Evolutionary conservation across 1,140 invertebrate genomes (phyloP).

Genomic region (Lethocerus indicus): DNA sequence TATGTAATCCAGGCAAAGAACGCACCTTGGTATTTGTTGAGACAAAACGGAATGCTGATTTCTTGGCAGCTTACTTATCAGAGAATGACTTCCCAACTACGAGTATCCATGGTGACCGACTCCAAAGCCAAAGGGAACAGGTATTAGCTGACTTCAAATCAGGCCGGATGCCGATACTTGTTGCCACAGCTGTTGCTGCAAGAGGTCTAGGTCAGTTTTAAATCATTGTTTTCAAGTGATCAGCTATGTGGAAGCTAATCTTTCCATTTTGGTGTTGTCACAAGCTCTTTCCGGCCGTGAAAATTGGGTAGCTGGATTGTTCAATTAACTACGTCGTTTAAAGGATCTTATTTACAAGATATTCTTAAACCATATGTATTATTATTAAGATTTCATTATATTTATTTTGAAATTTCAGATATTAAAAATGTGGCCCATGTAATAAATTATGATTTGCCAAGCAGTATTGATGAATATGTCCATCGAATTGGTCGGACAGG

Average conservation of each 20-base stretch:
- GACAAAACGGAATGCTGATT: slow-evolving; percentile 76
- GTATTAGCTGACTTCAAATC: slow-evolving; percentile 68
- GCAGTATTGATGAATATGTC: slow-evolving; percentile 80
- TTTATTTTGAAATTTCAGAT: slow-evolving; percentile 38
- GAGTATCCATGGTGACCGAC: slow-evolving; percentile 83
- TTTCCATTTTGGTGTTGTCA: too few relatives aligned
- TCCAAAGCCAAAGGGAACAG: slow-evolving; percentile 75
- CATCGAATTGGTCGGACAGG: slow-evolving; percentile 91
- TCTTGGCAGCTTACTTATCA: slow-evolving; percentile 56
- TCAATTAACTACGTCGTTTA: too few relatives aligned
- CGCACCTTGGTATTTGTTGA: slow-evolving; percentile 79
- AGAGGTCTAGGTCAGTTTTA: slow-evolving; percentile 49
- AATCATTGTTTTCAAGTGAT: slow-evolving; percentile 26
- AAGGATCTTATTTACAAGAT: too few relatives aligned
- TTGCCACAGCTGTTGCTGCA: slow-evolving; percentile 87
- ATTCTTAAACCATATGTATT: too few relatives aligned
- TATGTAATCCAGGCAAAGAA: slow-evolving; percentile 23
- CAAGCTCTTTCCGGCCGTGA: too few relatives aligned
- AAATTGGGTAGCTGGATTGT: too few relatives aligned
- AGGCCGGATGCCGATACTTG: slow-evolving; percentile 56
- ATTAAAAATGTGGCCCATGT: slow-evolving; percentile 72
- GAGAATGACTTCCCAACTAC: slow-evolving; percentile 55
- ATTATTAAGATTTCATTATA: too few relatives aligned
- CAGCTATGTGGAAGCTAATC: slow-evolving; percentile 24
- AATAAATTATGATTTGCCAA: slow-evolving; percentile 84